Base-by-base conservation (phyloP, 2,888 invertebrate genomes). In the Scaptomyza caliginosa region DNA sequence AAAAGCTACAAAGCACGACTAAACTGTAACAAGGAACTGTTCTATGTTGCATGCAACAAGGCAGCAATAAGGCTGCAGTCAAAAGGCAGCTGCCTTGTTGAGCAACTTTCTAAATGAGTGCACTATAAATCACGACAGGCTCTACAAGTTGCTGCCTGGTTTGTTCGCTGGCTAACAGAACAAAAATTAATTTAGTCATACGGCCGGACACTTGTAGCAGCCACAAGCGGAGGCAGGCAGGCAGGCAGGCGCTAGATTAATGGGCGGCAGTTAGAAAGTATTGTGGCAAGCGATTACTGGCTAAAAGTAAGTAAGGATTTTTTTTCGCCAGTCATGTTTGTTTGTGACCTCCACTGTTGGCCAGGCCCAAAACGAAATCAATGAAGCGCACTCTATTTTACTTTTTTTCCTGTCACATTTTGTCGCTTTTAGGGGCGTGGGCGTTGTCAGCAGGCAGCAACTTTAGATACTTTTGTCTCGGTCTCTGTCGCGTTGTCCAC, bases 31-130 rank as follows among this genome's bases (percentile, higher is more conserved):
- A 81, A 81, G 81, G 86, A 81, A 85, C 84, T 84, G 71, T 84
- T 81, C 81, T 73, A 66, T 67, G 69, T 48, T 43, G 67, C 59
- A 72, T 40, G 67, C 42, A 11, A 32, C 55, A 36, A 51, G 57
- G 84, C 71, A 68, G 28, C 42, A 5, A 10, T 10, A 26, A 26
- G 26, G 26, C 26, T 26, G 26, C 26, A 43, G 24, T 43, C 42
- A 43, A 30, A 28, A 46, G 65, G 85, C 78, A 72, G 69, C 78
- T 72, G 86, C 88, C 88, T 83, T 82, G 83, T 82, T 74, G 45
- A 72, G 86, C 83, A 83, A 83, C 83, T 83, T 83, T 83, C 83
- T 83, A 83, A 83, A 83, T 87, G 88, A 86, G 83, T 86, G 86
- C 84, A 73, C 88, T 87, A 86, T 87, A 83, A 83, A 83, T 87